Evolutionary conservation across 1,140 invertebrate species (phyloP), one percentile per base, ranked within the genome.

Genomic region (Bombus ignitus): DNA sequence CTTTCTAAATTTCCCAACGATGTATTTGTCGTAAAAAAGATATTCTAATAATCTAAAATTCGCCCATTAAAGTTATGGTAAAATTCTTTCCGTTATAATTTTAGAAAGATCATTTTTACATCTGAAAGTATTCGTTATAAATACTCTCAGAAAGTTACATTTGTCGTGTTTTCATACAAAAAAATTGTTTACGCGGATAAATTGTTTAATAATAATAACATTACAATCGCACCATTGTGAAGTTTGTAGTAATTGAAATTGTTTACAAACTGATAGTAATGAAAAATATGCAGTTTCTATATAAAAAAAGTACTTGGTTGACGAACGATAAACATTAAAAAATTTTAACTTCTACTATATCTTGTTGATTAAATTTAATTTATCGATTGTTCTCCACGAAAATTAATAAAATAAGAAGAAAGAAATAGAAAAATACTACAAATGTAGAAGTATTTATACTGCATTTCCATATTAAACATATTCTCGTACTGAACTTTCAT

Each of bases 1-100:
- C 62, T 37, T 86, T 75, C 53, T 75, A 82, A 42, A 37, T 79
- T 79, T 59, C 3, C 35, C 76, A 84, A 79, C 68, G 62, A 28
- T 62, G 32, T 86, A 83, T 86, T 82, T 83, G 22, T 77, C 42
- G 32, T 86, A 83, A 86, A 62, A 86, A 86, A 86, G 53, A 59
- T 83, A 86, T 71, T 76, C 81, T 62, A 83, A 83, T 78, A 78
- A 87, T 83, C 81, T 83, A 87, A 87, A 87, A 72, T 83, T 83
- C 68, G 44, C 72, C 57, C 42, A 62, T 72, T 78, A 68, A 81
- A 42, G 44, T 85, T 81, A 72, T 57, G 13, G 28, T 79, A 80
- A 83, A 83, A 83, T 73, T 62, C 12, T 76, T 68, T 82, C 2
- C 8, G 3, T 78, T 83, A 57, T 39, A 79, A 66, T 22, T 71